These are phyloP conservation scores for Brachystomella parvula DNA, from an alignment of 1,140 invertebrate species.

Conservation along the genomic window DNA sequence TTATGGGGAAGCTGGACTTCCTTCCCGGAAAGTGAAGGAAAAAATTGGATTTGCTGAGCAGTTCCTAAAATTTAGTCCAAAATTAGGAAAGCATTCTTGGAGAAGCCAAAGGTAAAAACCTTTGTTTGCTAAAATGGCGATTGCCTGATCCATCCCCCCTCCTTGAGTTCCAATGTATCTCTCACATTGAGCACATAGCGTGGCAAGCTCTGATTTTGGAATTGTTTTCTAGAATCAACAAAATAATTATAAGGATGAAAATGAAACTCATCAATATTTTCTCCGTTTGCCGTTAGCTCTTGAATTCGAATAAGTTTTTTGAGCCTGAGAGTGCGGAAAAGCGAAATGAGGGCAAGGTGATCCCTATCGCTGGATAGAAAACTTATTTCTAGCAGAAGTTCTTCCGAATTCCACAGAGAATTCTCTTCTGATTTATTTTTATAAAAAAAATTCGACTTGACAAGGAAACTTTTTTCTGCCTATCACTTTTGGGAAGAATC, in stretches of 20 bases:
- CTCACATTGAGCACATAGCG: slow-evolving; percentile 79
- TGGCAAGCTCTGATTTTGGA: slow-evolving; percentile 68
- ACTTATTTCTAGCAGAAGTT: too few species aligned
- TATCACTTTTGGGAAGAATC: too few species aligned
- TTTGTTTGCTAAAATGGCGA: slow-evolving; percentile 80
- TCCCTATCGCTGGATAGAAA: too few species aligned
- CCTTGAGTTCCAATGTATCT: slow-evolving; percentile 89
- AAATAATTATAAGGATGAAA: slow-evolving; percentile 2
- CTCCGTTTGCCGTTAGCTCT: too few species aligned
- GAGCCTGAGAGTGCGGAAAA: too few species aligned
- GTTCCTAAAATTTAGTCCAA: slow-evolving; percentile 48
- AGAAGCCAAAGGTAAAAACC: too few species aligned
- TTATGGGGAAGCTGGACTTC: slow-evolving; percentile 70
- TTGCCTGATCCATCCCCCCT: slow-evolving; percentile 99
- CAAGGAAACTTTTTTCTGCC: too few species aligned
- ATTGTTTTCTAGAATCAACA: slow-evolving; percentile 45
- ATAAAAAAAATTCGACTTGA: too few species aligned
- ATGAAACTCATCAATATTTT: not conserved
- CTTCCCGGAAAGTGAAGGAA: slow-evolving; percentile 64
- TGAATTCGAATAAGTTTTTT: too few species aligned
- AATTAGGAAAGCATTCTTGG: not conserved
- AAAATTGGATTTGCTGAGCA: slow-evolving; percentile 88
- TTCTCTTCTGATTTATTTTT: too few species aligned
- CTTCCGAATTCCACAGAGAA: too few species aligned
- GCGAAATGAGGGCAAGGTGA: too few species aligned